phyloP scores from a whole-genome alignment of 2,888 invertebrate species.

The Dryococelus australis region DNA sequence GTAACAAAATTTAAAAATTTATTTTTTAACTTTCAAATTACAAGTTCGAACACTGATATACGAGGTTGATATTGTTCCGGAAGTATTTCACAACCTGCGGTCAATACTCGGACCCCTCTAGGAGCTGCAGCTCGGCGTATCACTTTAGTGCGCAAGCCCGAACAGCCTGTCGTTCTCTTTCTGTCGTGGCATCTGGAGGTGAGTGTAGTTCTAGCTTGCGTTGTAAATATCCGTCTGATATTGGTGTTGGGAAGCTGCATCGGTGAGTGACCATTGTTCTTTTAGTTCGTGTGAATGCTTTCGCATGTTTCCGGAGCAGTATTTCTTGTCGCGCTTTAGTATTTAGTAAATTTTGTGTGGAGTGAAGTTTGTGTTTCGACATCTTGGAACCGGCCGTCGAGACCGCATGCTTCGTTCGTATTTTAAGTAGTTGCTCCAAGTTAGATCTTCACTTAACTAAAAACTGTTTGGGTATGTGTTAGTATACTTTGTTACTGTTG shows the following conservation, averaged over 20 bases:
- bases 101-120: slow-evolving; percentile 38
- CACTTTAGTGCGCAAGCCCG: slow-evolving; percentile 49
- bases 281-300: not conserved
- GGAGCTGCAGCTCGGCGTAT: slow-evolving; percentile 24
- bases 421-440: not conserved
- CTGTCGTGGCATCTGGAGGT: slow-evolving; percentile 56
- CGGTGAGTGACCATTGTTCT: slow-evolving; percentile 25
- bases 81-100: slow-evolving; percentile 18
- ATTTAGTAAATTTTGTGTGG: slow-evolving; percentile 2
- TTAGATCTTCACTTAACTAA: no score
- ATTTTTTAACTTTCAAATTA: not conserved
- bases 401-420: slow-evolving; percentile 35
- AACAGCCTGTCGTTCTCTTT: slow-evolving; percentile 54
- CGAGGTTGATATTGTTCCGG: not conserved
- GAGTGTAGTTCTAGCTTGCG: slow-evolving; percentile 48
- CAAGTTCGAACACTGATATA: not conserved
- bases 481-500: not conserved
- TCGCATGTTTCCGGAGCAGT: not conserved
- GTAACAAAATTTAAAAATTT: not conserved
- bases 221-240: slow-evolving; percentile 36
- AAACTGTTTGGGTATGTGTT: no score
- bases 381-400: slow-evolving; percentile 38
- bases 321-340: slow-evolving; percentile 20
- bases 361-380: slow-evolving; percentile 6
- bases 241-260: slow-evolving; percentile 38